Conservation (phyloP, 2,113 vertebrate species). For the Xyrauchen texanus region DNA sequence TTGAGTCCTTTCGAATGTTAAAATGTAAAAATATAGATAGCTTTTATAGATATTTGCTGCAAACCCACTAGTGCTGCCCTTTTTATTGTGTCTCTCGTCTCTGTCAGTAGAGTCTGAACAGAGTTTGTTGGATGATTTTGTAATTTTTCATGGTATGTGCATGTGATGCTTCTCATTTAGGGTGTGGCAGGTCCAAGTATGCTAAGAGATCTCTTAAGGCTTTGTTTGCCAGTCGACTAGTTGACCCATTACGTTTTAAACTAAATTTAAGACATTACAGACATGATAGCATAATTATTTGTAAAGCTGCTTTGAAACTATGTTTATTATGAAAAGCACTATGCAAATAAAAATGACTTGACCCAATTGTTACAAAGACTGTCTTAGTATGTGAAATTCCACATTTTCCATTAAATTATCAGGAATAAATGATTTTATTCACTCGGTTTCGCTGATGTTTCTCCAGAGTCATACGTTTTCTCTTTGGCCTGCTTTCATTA, state of each 20-base stretch:
- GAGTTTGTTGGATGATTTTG: slow-evolving; percentile 6
- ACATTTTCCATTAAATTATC: background rate
- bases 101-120: background rate
- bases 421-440: background rate
- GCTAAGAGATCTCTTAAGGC: background rate
- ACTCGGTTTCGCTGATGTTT: background rate
- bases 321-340: no score
- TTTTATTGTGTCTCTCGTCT: slow-evolving; percentile 8
- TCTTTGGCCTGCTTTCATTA: background rate
- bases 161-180: slow-evolving; percentile 31
- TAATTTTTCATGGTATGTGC: slow-evolving; percentile 29
- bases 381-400: no score
- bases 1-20: background rate
- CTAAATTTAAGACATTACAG: no score
- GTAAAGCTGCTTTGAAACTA: no score
- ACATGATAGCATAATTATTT: no score
- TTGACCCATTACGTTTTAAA: no score
- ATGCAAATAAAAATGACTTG: no score
- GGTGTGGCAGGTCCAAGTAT: background rate
- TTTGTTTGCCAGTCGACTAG: no score
- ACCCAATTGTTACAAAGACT: background rate
- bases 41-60: background rate
- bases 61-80: background rate
- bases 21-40: background rate
- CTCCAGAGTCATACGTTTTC: background rate